Percentiles rank a stretch among this genome's conserved stretches.
Conservation (phyloP, 2,113 vertebrate genomes). For the Hippopotamus amphibius region DNA sequence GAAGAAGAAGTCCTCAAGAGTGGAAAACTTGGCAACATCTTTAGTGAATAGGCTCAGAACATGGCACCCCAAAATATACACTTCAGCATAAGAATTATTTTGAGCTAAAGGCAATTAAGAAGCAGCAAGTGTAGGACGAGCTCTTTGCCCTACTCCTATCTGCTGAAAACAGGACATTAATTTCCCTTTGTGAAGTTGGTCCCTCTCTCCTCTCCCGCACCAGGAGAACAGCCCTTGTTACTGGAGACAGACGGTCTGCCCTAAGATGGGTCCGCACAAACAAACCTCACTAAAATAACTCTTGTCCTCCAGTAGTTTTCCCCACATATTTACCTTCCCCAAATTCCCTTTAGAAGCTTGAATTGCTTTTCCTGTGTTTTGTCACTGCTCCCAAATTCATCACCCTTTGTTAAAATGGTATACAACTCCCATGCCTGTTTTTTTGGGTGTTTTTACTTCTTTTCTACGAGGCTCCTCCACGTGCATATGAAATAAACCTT, state of each 20-base stretch:
- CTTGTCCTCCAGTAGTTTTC: neutral
- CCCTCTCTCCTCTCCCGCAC: neutral
- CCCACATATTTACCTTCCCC: neutral
- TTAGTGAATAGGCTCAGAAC: neutral
- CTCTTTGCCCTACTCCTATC: neutral
- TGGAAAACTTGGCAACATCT: neutral
- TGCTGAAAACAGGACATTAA: neutral
- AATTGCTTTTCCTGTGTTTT: neutral
- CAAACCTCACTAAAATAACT: neutral
- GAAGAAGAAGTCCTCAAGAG: neutral
- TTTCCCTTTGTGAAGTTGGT: neutral
- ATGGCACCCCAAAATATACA: neutral
- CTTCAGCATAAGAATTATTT: neutral
- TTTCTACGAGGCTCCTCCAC: neutral
- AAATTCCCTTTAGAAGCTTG: neutral
- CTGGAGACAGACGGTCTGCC: neutral
- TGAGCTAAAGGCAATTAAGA: slow-evolving; percentile 26
- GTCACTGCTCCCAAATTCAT: neutral
- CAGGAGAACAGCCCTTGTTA: neutral
- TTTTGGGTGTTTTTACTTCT: neutral
- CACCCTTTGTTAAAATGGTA: slow-evolving; percentile 26
- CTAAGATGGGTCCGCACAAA: neutral
- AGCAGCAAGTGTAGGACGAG: neutral
- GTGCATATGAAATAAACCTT: neutral
- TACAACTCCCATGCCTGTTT: neutral